Base-by-base conservation (phyloP, 1,140 invertebrate species). In the Goniozus legneri region DNA sequence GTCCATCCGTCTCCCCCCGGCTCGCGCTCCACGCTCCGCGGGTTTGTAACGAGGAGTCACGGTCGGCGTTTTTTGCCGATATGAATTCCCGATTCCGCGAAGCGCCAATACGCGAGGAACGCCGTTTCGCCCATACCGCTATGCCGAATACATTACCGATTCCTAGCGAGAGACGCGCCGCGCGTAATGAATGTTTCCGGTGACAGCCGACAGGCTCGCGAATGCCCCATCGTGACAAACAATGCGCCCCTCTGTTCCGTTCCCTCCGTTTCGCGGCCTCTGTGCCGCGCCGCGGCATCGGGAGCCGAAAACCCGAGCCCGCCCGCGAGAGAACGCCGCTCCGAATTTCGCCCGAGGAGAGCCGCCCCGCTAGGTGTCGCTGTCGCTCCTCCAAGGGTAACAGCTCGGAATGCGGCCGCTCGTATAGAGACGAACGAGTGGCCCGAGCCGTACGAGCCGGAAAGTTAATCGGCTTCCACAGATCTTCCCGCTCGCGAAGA, bases 141-240 rank as follows among this genome's bases (percentile, higher is more conserved):
- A 36, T 50, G 42, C 52, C 46, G 60, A 65, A 64, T 64, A 60
- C 60, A 67, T 69, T 69, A 66, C 62, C 56, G 62, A 70, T 66
- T 69, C 62, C 55, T 60, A 62, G 60, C 55, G 62, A 60, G 56
- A 54, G 58, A 58, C 58, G 53, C 50, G 61, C 38, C 43, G 4
- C 24, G 4, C 24, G 58, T 69, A 71, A 71, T 69, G 67, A 69
- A 69, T 69, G 67, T 71, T 69, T 71, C 68, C 68, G 65, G 65
- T 65, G 65, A 68, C 65, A 65, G 56, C 51, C 62, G 62, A 67
- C 58, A 57, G 52, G 52, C n/a, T n/a, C 56, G 55, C 51, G 65
- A 62, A 68, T 65, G 59, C 56, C 51, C 60, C 50, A 38, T 55
- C 52, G 64, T 62, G 67, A 69, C 64, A 67, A 69, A 71, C 69